A percentile compares a stretch with the other conserved stretches of the same genome.
These are phyloP conservation scores for Beroe forskalii DNA, from an alignment of 37 sponge, comb jelly and placozoan species.

Conservation along the genomic window DNA sequence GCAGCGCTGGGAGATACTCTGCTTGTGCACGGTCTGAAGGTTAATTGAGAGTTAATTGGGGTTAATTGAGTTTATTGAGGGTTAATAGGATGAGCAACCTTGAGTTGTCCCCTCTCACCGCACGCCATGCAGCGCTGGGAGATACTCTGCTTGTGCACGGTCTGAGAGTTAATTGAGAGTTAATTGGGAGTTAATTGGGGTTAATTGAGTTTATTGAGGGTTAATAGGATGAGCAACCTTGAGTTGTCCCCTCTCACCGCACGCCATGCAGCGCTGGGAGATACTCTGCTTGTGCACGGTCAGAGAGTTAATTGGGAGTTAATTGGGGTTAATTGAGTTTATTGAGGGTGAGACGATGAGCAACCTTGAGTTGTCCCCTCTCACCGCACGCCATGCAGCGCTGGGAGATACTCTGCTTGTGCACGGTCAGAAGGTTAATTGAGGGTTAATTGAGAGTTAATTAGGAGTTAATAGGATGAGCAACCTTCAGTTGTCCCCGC, in stretches of 20 bases:
- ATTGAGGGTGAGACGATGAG: too few relatives aligned
- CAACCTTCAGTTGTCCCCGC: slow-evolving; percentile 72
- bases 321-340: too few relatives aligned
- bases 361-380: slow-evolving; percentile 72
- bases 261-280: slow-evolving; percentile 77
- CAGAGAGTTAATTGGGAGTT: slow-evolving; percentile 14
- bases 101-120: slow-evolving; percentile 79
- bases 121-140: slow-evolving; percentile 81
- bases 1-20: slow-evolving; percentile 71
- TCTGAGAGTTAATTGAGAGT: slow-evolving; percentile 52
- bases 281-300: slow-evolving; percentile 80
- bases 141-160: slow-evolving; percentile 78
- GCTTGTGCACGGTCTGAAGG: slow-evolving; percentile 22
- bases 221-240: slow-evolving; percentile 79
- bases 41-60: too few relatives aligned
- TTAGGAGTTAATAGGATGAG: too few relatives aligned
- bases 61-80: too few relatives aligned
- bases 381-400: slow-evolving; percentile 91
- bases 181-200: too few relatives aligned
- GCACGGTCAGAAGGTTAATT: slow-evolving; percentile 67
- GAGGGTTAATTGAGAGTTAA: too few relatives aligned
- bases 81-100: slow-evolving; percentile 76
- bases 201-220: too few relatives aligned
- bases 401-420: slow-evolving; percentile 74
- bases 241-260: slow-evolving; percentile 80